Percentiles rank a stretch among this genome's conserved stretches.
phyloP scores from a whole-genome alignment of 2,113 vertebrate genomes.

The Cyprinodon variegatus region DNA sequence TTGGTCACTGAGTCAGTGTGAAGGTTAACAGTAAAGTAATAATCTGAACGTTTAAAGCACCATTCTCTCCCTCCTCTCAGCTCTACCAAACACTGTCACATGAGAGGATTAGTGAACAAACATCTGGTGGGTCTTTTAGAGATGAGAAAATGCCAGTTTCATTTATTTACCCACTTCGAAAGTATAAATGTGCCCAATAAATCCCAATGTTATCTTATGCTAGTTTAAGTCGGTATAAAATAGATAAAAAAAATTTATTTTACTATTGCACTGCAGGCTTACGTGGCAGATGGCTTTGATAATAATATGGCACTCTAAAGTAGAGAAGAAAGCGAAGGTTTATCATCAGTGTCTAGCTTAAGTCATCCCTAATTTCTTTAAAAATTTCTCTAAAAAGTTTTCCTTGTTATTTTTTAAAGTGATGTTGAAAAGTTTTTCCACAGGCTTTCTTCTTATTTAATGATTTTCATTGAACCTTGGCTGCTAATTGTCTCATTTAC shows the following conservation, averaged over 20 bases:
- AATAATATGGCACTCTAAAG: neutral
- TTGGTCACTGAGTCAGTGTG: constrained; percentile 20
- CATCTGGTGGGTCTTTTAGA: constrained; percentile 56
- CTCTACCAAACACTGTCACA: constrained; percentile 25
- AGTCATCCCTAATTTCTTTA: too few relatives aligned
- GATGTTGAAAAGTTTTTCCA: neutral
- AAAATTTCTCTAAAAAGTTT: too few relatives aligned
- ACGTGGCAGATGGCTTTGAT: neutral
- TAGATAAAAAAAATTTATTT: neutral
- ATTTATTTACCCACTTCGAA: neutral
- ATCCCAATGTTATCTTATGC: neutral
- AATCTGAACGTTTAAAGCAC: constrained; percentile 39
- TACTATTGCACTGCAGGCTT: neutral
- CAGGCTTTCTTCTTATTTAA: too few relatives aligned
- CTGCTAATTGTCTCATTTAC: too few relatives aligned
- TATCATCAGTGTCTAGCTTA: neutral
- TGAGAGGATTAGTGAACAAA: constrained; percentile 54
- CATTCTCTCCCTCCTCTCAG: constrained; percentile 27
- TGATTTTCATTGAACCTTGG: too few relatives aligned
- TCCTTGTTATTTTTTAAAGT: too few relatives aligned
- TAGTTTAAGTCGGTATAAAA: neutral
- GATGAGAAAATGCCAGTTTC: constrained; percentile 10
- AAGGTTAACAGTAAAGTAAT: constrained; percentile 42
- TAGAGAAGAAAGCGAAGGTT: neutral
- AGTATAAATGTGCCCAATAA: neutral